Evolutionary conservation across 2,888 invertebrate species (phyloP).

Genomic region (Tetheella fluctuosa): DNA sequence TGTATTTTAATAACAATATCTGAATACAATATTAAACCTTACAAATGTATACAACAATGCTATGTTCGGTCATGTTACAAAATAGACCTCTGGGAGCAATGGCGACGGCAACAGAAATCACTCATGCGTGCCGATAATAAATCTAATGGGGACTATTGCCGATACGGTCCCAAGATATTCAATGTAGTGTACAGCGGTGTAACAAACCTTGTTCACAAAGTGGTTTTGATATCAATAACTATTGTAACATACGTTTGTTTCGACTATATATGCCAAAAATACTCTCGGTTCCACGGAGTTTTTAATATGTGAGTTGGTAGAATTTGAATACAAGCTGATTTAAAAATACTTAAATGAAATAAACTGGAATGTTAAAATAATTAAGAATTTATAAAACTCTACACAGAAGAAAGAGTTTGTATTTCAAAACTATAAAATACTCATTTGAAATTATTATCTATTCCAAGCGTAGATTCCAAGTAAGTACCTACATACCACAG

Average conservation of each 20-base stretch:
- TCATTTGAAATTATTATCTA: background rate
- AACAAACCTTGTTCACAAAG: slow-evolving; percentile 11
- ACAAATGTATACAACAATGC: slow-evolving; percentile 28
- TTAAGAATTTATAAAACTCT: background rate
- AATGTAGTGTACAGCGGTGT: slow-evolving; percentile 36
- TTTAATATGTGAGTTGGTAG: no score
- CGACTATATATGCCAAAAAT: background rate
- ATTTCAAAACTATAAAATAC: background rate
- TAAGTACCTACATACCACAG: no score
- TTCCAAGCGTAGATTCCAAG: background rate
- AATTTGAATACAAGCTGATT: no score
- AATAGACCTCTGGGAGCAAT: slow-evolving; percentile 43
- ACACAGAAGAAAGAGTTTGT: background rate
- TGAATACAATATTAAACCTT: slow-evolving; percentile 4
- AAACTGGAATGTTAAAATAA: no score
- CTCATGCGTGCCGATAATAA: slow-evolving; percentile 54
- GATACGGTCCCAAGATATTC: slow-evolving; percentile 55
- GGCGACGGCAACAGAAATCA: slow-evolving; percentile 41
- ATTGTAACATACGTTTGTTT: background rate
- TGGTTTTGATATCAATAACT: slow-evolving; percentile 6
- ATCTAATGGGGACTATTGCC: slow-evolving; percentile 51
- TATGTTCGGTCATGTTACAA: slow-evolving; percentile 40
- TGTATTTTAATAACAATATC: background rate
- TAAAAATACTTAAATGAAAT: no score
- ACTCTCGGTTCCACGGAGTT: background rate